Evolutionary conservation across 53 echinoderm and acorn worm species (phyloP).

Genomic region (Astropecten irregularis): DNA sequence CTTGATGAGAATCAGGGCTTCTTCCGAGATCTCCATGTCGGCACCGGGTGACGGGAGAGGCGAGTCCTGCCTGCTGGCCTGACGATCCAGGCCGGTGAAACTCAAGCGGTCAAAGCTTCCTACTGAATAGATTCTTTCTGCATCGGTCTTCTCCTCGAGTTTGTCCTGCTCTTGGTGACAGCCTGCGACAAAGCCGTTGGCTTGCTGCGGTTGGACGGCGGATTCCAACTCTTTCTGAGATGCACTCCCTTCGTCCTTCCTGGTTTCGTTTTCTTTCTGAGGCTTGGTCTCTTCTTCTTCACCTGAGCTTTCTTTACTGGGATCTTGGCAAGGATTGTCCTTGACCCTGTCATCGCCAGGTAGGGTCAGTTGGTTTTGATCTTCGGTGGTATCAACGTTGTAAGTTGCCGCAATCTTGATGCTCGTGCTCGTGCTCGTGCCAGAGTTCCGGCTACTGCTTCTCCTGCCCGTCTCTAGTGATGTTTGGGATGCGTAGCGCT

Average conservation of each 20-base stretch:
- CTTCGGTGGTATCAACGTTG: neutral
- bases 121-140: too few relatives aligned
- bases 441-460: neutral
- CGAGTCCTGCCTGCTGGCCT: neutral
- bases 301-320: too few relatives aligned
- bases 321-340: neutral
- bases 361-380: too few relatives aligned
- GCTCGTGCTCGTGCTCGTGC: too few relatives aligned
- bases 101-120: too few relatives aligned
- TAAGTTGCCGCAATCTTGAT: neutral
- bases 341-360: too few relatives aligned
- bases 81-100: too few relatives aligned
- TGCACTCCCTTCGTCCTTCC: neutral
- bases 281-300: neutral
- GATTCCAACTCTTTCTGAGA: neutral
- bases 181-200: too few relatives aligned
- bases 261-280: neutral
- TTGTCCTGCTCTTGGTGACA: neutral
- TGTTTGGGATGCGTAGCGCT: too few relatives aligned
- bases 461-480: neutral
- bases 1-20: constrained; percentile 63
- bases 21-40: constrained; percentile 11
- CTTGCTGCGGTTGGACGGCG: too few relatives aligned
- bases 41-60: neutral
- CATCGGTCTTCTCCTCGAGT: too few relatives aligned